Percentiles rank a stretch among this genome's conserved stretches.
Conservation (phyloP, 2,113 vertebrate genomes). For the Maccullochella peelii region DNA sequence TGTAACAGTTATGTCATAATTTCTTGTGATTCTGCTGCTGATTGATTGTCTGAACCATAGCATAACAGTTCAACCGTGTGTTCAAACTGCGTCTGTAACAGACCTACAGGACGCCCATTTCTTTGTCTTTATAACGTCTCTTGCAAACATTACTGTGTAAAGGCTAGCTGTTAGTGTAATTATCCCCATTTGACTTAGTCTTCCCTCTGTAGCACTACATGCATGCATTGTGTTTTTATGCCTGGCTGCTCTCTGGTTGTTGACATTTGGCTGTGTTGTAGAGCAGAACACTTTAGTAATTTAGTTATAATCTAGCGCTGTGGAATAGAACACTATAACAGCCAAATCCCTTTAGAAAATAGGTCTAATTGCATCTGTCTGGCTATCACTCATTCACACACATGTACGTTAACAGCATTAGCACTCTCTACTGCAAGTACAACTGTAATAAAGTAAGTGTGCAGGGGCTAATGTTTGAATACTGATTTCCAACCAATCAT, state of each 20-base stretch:
- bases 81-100: constrained; percentile 1
- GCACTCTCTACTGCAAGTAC: not conserved
- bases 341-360: constrained; percentile 71
- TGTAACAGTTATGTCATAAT: not conserved
- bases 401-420: not conserved
- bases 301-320: constrained; percentile 63
- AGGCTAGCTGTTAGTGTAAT: constrained; percentile 35
- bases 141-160: not conserved
- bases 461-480: not conserved
- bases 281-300: constrained; percentile 61
- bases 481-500: not conserved
- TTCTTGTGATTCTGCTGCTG: constrained; percentile 1
- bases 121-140: constrained; percentile 10
- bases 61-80: not conserved
- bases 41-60: not conserved
- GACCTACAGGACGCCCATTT: not conserved
- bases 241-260: constrained; percentile 59
- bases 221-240: constrained; percentile 26
- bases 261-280: constrained; percentile 64
- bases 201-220: constrained; percentile 1
- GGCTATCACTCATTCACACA: not conserved
- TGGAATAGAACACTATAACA: constrained; percentile 64
- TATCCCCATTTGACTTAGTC: constrained; percentile 51
- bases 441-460: not conserved
- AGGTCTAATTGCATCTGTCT: constrained; percentile 68